Evolutionary conservation across 2,797 vertebrate genomes (phyloP).

Genomic region (Eleutherodactylus coqui): DNA sequence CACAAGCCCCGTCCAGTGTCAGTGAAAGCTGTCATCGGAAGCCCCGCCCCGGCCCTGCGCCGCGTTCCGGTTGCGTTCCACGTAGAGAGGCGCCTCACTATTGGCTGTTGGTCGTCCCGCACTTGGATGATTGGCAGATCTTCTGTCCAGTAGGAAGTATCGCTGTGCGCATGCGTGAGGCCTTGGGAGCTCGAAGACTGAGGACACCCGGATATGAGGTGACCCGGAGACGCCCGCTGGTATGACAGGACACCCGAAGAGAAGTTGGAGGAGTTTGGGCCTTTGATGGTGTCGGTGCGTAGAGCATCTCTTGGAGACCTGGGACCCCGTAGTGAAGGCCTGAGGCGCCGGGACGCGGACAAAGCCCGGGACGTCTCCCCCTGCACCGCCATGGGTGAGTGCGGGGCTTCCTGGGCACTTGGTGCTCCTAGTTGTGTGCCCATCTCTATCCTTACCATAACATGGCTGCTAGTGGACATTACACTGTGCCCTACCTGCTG

Average conservation of each 20-base stretch:
- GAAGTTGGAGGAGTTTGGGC: conserved; percentile 15
- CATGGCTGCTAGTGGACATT: background rate
- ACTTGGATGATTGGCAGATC: conserved; percentile 22
- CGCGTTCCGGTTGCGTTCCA: conserved; percentile 30
- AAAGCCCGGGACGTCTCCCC: conserved; percentile 12
- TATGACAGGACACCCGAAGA: conserved; percentile 8
- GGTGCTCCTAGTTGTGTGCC: background rate
- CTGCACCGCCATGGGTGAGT: conserved; percentile 43
- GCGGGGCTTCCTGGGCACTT: background rate
- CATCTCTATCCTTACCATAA: background rate
- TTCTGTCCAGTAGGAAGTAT: background rate
- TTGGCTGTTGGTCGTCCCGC: conserved; percentile 17
- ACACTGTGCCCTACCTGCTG: background rate
- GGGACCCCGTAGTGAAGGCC: conserved; percentile 32
- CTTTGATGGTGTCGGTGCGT: background rate
- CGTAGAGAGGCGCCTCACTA: background rate
- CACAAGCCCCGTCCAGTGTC: background rate
- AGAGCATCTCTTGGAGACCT: background rate
- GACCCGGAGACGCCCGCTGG: conserved; percentile 53
- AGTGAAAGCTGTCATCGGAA: conserved; percentile 48
- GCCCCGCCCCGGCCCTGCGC: background rate
- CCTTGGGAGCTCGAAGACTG: conserved; percentile 30
- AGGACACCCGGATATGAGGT: conserved; percentile 58
- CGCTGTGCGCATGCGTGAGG: conserved; percentile 27
- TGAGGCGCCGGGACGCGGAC: conserved; percentile 32